These are phyloP conservation scores for Tragelaphus strepsiceros DNA, from an alignment of 2,113 vertebrate genomes.

Conservation along the genomic window DNA sequence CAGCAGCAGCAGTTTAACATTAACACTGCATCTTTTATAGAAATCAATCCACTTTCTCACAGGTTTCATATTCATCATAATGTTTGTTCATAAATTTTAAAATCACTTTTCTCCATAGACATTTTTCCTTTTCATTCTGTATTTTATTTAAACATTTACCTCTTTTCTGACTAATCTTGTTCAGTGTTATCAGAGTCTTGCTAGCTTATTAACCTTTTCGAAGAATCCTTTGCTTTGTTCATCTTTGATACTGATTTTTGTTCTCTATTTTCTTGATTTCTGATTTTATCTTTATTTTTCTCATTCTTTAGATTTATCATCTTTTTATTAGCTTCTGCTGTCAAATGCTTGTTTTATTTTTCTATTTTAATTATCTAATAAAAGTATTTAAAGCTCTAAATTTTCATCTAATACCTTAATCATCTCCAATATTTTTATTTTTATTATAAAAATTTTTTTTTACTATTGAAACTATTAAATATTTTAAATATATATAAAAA, in stretches of 20 bases:
- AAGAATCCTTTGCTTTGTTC: not conserved
- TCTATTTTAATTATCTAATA: not conserved
- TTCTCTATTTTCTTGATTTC: not conserved
- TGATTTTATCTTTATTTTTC: not conserved
- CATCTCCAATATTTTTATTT: not conserved
- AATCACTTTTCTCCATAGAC: not conserved
- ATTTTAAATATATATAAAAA: constrained; percentile 8
- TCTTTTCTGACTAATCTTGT: not conserved
- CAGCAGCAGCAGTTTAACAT: not conserved
- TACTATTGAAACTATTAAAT: not conserved
- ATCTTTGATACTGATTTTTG: not conserved
- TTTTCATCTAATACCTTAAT: not conserved
- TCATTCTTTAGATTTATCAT: not conserved
- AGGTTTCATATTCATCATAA: not conserved
- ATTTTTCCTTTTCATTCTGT: not conserved
- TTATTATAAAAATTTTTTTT: not conserved
- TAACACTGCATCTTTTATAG: not conserved
- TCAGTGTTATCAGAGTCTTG: not conserved
- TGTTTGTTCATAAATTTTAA: not conserved
- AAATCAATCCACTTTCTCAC: not conserved
- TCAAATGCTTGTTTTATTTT: not conserved
- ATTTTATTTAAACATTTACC: not conserved
- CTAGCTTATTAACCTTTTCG: not conserved
- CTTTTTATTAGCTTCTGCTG: not conserved
- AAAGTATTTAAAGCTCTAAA: not conserved